Conservation (phyloP, 2,888 invertebrate genomes). For the Troides helena region DNA sequence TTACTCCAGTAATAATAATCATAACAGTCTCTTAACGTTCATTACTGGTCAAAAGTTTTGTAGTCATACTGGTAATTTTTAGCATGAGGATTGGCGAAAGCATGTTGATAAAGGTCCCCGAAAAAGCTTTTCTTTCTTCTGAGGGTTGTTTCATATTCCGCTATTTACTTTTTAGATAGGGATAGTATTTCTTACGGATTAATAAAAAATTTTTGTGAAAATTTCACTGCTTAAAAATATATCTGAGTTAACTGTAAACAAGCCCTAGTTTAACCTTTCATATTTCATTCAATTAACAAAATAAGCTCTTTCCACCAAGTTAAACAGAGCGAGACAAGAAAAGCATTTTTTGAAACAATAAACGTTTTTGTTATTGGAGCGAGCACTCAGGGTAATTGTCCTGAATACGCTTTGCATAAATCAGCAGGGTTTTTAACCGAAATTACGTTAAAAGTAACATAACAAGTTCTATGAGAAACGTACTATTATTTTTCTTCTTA, state of each 20-base stretch:
- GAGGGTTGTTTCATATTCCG: no score
- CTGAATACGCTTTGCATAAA: constrained; percentile 38
- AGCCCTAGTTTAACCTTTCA: constrained; percentile 10
- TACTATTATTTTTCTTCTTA: constrained; percentile 1
- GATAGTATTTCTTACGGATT: no score
- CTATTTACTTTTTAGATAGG: no score
- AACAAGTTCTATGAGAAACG: constrained; percentile 6
- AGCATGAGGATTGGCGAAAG: no score
- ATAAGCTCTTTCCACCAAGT: constrained; percentile 32
- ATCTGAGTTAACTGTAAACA: background rate
- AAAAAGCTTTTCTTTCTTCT: no score
- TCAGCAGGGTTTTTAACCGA: constrained; percentile 31
- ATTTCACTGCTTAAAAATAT: background rate
- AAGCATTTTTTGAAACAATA: constrained; percentile 36
- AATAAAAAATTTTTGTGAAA: background rate
- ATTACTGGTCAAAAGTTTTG: no score
- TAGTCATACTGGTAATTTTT: no score
- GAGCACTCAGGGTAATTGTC: constrained; percentile 35
- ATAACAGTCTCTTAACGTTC: no score
- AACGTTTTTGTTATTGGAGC: constrained; percentile 36
- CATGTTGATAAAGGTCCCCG: no score
- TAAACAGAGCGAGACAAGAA: constrained; percentile 34
- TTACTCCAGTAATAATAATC: no score
- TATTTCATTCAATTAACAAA: constrained; percentile 31
- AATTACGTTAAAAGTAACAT: constrained; percentile 12